A percentile compares a stretch with the other conserved stretches of the same genome.
Conservation (phyloP, 2,888 invertebrate genomes). For the Drosophila tripunctata region DNA sequence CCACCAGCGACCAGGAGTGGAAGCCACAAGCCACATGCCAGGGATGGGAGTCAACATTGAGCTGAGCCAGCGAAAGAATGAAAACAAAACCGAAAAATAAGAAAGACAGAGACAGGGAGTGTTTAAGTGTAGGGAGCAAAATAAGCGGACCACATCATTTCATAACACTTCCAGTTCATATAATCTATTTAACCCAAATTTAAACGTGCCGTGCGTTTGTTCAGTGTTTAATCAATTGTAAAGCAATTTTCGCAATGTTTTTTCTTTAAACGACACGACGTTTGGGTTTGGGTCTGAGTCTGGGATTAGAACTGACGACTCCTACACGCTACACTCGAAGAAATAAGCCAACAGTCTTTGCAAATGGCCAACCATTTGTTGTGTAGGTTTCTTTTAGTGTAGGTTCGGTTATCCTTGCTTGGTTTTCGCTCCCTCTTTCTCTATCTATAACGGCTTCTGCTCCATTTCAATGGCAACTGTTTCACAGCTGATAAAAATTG, state of each 20-base stretch:
- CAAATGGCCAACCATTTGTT: not conserved
- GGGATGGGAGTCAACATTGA: slow-evolving; percentile 20
- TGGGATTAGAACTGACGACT: slow-evolving; percentile 37
- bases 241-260: slow-evolving; percentile 80
- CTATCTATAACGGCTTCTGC: slow-evolving; percentile 64
- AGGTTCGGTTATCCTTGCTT: slow-evolving; percentile 36
- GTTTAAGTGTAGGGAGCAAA: slow-evolving; percentile 1
- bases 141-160: slow-evolving; percentile 70
- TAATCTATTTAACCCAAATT: slow-evolving; percentile 82
- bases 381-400: slow-evolving; percentile 7
- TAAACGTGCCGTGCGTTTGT: slow-evolving; percentile 77
- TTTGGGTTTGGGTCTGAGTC: slow-evolving; percentile 14
- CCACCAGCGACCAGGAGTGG: not conserved
- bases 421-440: slow-evolving; percentile 25
- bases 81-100: slow-evolving; percentile 15
- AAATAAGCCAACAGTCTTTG: not conserved
- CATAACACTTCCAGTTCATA: slow-evolving; percentile 80
- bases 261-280: slow-evolving; percentile 67
- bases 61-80: slow-evolving; percentile 28
- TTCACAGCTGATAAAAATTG: slow-evolving; percentile 82
- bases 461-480: slow-evolving; percentile 81
- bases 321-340: slow-evolving; percentile 36
- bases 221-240: slow-evolving; percentile 81
- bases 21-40: not conserved
- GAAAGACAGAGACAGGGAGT: not conserved